Evolutionary conservation across 2,797 vertebrate species (phyloP).

Genomic region (Malurus leucopterus): DNA sequence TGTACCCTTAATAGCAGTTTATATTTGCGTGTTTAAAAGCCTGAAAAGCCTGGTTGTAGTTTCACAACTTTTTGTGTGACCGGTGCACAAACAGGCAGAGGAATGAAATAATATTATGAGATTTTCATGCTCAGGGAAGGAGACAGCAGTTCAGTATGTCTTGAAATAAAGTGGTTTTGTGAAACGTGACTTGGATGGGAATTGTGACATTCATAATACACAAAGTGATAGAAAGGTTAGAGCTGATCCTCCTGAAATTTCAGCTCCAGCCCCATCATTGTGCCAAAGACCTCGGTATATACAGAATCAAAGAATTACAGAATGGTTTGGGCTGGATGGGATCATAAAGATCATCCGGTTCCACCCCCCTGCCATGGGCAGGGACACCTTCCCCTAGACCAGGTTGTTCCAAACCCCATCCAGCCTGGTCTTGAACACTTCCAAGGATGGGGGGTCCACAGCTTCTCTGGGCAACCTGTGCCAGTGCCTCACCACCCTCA

Average conservation of each 20-base stretch:
- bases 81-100: not conserved
- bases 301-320: not conserved
- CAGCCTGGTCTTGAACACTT: not conserved
- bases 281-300: not conserved
- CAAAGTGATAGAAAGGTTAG: not conserved
- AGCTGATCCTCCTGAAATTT: not conserved
- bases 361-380: too few species aligned
- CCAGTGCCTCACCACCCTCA: not conserved
- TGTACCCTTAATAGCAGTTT: slow-evolving; percentile 10
- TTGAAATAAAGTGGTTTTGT: not conserved
- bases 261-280: not conserved
- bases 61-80: not conserved
- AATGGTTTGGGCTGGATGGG: not conserved
- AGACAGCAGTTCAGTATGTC: not conserved
- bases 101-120: not conserved
- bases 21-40: slow-evolving; percentile 12
- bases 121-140: not conserved
- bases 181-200: not conserved
- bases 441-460: not conserved
- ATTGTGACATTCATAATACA: not conserved
- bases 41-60: slow-evolving; percentile 10
- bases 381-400: not conserved
- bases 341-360: not conserved
- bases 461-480: too few species aligned
- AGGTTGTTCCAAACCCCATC: not conserved